Conservation (phyloP, 2,113 vertebrate species). For the Oceanites oceanicus region DNA sequence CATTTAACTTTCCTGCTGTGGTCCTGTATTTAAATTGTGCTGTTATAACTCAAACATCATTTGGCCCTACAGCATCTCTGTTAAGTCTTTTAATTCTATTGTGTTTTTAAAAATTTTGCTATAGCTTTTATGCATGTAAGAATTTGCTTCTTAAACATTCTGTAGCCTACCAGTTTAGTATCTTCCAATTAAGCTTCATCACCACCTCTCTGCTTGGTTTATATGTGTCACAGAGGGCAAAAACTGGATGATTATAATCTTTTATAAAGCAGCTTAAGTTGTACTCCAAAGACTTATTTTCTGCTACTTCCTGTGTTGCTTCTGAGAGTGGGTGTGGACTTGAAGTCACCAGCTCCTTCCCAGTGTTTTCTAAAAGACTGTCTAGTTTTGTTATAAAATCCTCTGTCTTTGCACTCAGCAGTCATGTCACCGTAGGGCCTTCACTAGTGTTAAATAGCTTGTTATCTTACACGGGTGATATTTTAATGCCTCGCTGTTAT, state of each 20-base stretch:
- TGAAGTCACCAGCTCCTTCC: background rate
- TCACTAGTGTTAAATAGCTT: background rate
- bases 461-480: background rate
- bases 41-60: background rate
- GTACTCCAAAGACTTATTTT: background rate
- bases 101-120: background rate
- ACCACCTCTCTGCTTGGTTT: background rate
- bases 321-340: background rate
- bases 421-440: background rate
- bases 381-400: background rate
- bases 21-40: background rate
- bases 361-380: background rate
- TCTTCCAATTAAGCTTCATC: background rate
- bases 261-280: background rate
- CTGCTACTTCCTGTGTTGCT: background rate
- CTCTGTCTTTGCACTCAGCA: background rate
- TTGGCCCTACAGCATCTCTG: background rate
- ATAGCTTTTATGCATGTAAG: background rate
- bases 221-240: background rate
- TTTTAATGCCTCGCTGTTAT: background rate
- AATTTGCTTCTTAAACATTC: background rate
- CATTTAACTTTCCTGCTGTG: background rate
- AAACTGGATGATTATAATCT: background rate
- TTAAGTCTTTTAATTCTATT: background rate
- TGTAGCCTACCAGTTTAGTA: background rate